Conservation (phyloP, 2,888 invertebrate species). For the Octonoba sinensis region DNA sequence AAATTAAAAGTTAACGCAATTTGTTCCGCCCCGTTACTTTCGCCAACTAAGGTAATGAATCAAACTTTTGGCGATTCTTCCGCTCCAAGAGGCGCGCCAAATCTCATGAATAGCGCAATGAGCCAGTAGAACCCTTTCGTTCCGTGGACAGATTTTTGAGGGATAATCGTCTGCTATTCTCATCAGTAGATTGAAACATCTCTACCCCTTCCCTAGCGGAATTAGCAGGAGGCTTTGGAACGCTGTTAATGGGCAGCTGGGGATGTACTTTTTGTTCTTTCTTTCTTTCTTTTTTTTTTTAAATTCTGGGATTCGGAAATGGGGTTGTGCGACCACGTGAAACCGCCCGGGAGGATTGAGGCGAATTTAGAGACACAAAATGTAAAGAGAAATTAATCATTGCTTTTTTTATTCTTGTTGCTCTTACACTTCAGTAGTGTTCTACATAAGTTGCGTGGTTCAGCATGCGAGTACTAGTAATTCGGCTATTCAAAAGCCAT, state of each 20-base stretch:
- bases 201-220: slow-evolving; percentile 8
- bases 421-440: too few species aligned
- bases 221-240: background rate
- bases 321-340: slow-evolving; percentile 2
- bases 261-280: slow-evolving; percentile 8
- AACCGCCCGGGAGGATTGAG: background rate
- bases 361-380: too few species aligned
- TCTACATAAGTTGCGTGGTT: too few species aligned
- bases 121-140: slow-evolving; percentile 53
- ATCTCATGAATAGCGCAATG: slow-evolving; percentile 62
- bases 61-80: slow-evolving; percentile 62
- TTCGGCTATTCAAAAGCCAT: too few species aligned
- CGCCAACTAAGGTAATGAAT: slow-evolving; percentile 63
- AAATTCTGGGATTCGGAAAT: slow-evolving; percentile 28
- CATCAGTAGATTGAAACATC: slow-evolving; percentile 54
- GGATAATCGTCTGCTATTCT: slow-evolving; percentile 51
- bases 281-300: background rate
- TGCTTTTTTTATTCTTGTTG: too few species aligned
- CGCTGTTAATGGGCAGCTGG: slow-evolving; percentile 28
- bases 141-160: slow-evolving; percentile 28
- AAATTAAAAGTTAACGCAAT: slow-evolving; percentile 63
- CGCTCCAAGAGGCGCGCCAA: slow-evolving; percentile 53
- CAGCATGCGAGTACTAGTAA: too few species aligned
- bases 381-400: too few species aligned
- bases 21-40: slow-evolving; percentile 58